Evolutionary conservation across 2,113 vertebrate genomes (phyloP).

Genomic region (Odocoileus hemionus): DNA sequence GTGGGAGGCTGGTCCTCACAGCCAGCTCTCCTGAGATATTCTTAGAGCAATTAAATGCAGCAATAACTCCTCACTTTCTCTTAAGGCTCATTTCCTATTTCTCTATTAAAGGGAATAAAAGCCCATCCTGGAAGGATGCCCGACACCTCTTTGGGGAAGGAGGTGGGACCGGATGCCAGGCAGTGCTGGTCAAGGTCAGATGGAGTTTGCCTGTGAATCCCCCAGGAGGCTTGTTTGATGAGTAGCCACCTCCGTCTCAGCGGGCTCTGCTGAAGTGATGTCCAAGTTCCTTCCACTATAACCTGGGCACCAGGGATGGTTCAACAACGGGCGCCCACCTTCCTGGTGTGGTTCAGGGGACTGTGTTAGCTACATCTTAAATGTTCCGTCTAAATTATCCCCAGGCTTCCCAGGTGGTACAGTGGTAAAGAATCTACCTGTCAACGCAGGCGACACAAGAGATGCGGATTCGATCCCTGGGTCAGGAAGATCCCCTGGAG

Average conservation of each 20-base stretch:
- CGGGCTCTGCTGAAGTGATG: not conserved
- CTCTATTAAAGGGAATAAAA: conserved; percentile 43
- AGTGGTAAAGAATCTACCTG: not conserved
- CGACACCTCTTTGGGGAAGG: not conserved
- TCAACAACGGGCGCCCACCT: not conserved
- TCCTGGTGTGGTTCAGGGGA: not conserved
- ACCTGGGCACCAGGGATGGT: not conserved
- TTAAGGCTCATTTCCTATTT: conserved; percentile 65
- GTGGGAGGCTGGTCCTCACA: not conserved
- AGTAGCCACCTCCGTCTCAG: fast-evolving
- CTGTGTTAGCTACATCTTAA: too few species aligned
- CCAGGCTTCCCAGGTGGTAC: not conserved
- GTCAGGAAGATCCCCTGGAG: not conserved
- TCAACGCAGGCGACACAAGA: not conserved
- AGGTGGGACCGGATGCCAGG: conserved; percentile 4
- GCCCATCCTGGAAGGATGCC: conserved; percentile 52
- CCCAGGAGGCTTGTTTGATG: not conserved
- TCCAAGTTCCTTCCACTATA: not conserved
- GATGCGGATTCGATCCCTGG: not conserved
- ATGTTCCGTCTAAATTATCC: fast-evolving
- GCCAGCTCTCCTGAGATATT: conserved; percentile 9
- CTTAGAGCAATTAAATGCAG: conserved; percentile 58
- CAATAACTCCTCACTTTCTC: conserved; percentile 58
- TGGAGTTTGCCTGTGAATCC: not conserved
- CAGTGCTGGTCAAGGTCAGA: not conserved